These are phyloP conservation scores for Paramisgurnus dabryanus DNA, from an alignment of 2,113 vertebrate genomes.

Conservation along the genomic window DNA sequence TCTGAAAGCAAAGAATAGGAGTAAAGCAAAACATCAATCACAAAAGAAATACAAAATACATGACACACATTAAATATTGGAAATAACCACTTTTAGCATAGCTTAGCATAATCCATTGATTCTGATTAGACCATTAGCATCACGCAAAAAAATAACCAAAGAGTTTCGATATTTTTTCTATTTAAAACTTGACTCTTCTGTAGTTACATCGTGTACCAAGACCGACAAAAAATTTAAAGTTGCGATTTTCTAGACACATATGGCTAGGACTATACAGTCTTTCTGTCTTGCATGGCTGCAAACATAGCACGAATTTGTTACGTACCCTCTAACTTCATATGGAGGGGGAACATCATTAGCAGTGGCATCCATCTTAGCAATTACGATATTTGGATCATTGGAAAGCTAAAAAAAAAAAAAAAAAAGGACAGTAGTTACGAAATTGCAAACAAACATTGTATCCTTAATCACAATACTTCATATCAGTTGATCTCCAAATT, in stretches of 20 bases:
- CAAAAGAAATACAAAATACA: background rate
- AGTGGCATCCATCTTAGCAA: constrained; percentile 99
- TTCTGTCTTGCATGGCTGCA: no score
- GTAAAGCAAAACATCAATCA: background rate
- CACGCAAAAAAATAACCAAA: no score
- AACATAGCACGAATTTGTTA: background rate
- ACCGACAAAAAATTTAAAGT: no score
- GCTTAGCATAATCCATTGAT: no score
- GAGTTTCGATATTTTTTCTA: no score
- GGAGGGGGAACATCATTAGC: constrained; percentile 95
- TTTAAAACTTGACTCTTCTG: no score
- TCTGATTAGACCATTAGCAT: no score
- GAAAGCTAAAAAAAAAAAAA: constrained; percentile 75
- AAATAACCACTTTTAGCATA: no score
- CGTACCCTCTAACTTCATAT: constrained; percentile 97
- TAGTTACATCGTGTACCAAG: no score
- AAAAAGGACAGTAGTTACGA: background rate
- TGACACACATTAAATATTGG: no score
- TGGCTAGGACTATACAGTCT: no score
- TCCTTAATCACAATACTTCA: background rate
- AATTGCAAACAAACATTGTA: background rate
- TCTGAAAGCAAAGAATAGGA: constrained; percentile 65
- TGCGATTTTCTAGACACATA: no score
- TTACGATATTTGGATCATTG: constrained; percentile 85
- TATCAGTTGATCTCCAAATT: background rate